Evolutionary conservation across 2,888 invertebrate genomes (phyloP), one percentile per base, ranked within the genome.

Genomic region (Liposcelis brunnea): DNA sequence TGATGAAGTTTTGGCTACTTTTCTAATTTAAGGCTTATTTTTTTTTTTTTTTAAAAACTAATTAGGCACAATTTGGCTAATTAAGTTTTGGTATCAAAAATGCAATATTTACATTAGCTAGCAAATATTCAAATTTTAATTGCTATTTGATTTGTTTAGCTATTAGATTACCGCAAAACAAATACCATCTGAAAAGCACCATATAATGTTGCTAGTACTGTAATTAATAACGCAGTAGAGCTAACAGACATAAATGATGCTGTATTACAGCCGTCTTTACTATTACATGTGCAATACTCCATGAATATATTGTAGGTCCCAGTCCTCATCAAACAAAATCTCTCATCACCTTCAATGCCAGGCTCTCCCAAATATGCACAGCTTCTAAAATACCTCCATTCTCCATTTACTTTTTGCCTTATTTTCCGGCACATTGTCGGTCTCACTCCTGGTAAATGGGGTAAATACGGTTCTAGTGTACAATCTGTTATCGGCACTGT

Each of bases 251-350:
- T 8, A 6, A 40, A 19, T 19, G 40, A 14, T 40, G 19, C 78
- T 2, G 74, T 62, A 61, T 91, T 91, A 59, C 91, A 91, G 1
- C 90, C 90, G 60, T 91, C 89, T 63, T 90, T 90, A 56, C 83
- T 85, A 55, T 84, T 84, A 55, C 91, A 91, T 0, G 89, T 89
- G 59, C 91, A 93, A 56, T 84, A 89, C 62, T 93, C 91, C 68
- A 87, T 80, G 60, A 90, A 91, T 52, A 93, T 87, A 59, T 93
- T 89, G 63, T 86, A 89, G 1, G 86, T 86, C 15, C 90, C 90
- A 0, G 86, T 85, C 55, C 89, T 71, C 81, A 90, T 84, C 10
- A 89, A 66, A 54, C 91, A 91, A 63, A 83, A 90, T 45, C 91
- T 70, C 61, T 91, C 90, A 55, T 91, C 90, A 0, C 87, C 86